Percentiles rank a stretch among this genome's conserved stretches.
Evolutionary conservation across 2,888 invertebrate species (phyloP).

Genomic region (Furcula furcula): DNA sequence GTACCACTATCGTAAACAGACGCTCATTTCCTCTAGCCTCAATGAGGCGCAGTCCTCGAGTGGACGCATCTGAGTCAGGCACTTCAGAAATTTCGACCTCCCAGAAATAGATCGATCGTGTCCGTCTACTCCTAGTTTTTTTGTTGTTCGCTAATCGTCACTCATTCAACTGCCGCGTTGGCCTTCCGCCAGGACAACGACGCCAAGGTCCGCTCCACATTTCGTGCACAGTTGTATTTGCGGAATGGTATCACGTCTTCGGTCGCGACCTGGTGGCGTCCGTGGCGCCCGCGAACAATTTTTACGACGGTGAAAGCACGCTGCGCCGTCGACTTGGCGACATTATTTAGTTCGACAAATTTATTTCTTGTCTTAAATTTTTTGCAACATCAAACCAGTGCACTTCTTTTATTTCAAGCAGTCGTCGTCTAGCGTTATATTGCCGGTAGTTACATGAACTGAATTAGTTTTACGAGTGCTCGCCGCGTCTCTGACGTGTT

Average conservation of each 20-base stretch:
- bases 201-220: conserved; percentile 60
- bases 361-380: conserved; percentile 19
- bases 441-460: conserved; percentile 33
- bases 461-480: conserved; percentile 76
- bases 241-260: conserved; percentile 48
- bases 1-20: conserved; percentile 52
- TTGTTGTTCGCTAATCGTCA: conserved; percentile 67
- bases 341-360: conserved; percentile 26
- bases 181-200: conserved; percentile 69
- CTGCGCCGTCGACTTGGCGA: conserved; percentile 16
- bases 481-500: conserved; percentile 61
- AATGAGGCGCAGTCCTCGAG: conserved; percentile 62
- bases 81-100: conserved; percentile 67
- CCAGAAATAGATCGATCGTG: conserved; percentile 70
- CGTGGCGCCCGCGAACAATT: conserved; percentile 19
- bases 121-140: conserved; percentile 68
- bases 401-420: conserved; percentile 18
- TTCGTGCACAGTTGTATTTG: conserved; percentile 46
- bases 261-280: conserved; percentile 22
- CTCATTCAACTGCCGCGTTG: conserved; percentile 75
- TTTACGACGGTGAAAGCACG: conserved; percentile 27
- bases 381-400: conserved; percentile 5
- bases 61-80: conserved; percentile 67
- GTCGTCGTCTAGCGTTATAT: conserved; percentile 13
- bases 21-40: conserved; percentile 66